A percentile compares a stretch with the other conserved stretches of the same genome.
Conservation (phyloP, 2,888 invertebrate genomes). For the Thymelicus sylvestris region DNA sequence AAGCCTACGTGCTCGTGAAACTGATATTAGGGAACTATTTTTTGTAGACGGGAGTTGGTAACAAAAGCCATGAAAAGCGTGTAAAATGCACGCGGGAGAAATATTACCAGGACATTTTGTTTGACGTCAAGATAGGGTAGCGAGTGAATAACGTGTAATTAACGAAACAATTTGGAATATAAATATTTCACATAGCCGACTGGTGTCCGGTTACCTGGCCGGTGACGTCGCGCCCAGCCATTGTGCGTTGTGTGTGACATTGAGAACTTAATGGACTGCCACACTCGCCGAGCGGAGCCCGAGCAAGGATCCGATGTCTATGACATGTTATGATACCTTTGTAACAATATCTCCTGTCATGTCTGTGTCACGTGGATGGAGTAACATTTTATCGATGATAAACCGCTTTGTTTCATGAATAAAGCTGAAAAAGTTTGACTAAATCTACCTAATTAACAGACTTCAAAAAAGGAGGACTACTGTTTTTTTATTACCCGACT, state of each 20-base stretch:
- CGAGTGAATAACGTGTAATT: slow-evolving; percentile 24
- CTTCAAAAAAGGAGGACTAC: too few relatives aligned
- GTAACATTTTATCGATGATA: background rate
- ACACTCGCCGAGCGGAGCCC: slow-evolving; percentile 49
- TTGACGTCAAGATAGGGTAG: slow-evolving; percentile 2
- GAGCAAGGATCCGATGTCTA: slow-evolving; percentile 33
- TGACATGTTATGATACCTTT: slow-evolving; percentile 20
- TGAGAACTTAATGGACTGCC: slow-evolving; percentile 79
- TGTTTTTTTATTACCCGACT: too few relatives aligned
- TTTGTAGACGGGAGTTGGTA: background rate
- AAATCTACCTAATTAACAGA: too few relatives aligned
- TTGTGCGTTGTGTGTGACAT: slow-evolving; percentile 73
- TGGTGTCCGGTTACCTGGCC: slow-evolving; percentile 63
- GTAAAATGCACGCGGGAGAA: background rate
- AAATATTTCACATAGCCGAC: slow-evolving; percentile 43
- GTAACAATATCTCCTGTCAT: background rate
- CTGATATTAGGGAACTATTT: background rate
- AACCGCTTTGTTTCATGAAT: background rate
- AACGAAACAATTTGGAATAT: slow-evolving; percentile 29
- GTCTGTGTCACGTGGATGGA: slow-evolving; percentile 2
- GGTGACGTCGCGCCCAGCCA: slow-evolving; percentile 53
- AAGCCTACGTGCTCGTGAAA: slow-evolving; percentile 6
- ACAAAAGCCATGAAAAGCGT: background rate
- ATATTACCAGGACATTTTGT: slow-evolving; percentile 6
- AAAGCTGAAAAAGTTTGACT: too few relatives aligned